Evolutionary conservation across 1,140 invertebrate species (phyloP).

Genomic region (Andrena cerasifolii): DNA sequence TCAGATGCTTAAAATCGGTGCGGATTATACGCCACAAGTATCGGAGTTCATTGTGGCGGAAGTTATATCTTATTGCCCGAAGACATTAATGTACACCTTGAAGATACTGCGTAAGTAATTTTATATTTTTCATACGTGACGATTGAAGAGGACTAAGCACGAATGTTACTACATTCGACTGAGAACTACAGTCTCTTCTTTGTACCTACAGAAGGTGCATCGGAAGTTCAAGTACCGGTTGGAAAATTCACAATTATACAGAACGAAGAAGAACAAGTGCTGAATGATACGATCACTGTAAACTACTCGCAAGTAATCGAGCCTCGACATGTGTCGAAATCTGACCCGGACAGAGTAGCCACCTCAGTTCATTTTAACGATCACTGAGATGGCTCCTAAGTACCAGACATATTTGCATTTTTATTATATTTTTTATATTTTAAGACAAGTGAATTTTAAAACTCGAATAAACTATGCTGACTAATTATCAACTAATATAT

Average conservation of each 20-base stretch:
- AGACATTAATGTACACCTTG: constrained; percentile 43
- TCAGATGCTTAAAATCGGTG: constrained; percentile 68
- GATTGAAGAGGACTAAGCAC: neutral
- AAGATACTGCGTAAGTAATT: constrained; percentile 63
- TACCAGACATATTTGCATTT: neutral
- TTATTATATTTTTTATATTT: neutral
- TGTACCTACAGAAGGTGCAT: constrained; percentile 60
- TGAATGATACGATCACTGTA: constrained; percentile 85
- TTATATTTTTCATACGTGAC: neutral
- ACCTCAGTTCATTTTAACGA: neutral
- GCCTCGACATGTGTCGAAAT: neutral
- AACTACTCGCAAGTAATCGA: constrained; percentile 87
- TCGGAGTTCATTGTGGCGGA: constrained; percentile 67
- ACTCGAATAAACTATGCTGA: too few relatives aligned
- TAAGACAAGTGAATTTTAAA: neutral
- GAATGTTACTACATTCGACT: neutral
- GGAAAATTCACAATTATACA: constrained; percentile 67
- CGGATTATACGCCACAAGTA: constrained; percentile 68
- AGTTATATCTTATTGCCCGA: constrained; percentile 33
- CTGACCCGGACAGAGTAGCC: neutral
- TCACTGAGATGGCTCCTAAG: neutral
- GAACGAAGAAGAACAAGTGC: constrained; percentile 48
- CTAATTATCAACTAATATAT: neutral
- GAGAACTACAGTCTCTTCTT: neutral
- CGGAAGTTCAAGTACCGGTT: constrained; percentile 63